These are phyloP conservation scores for Acholoe squamosa DNA, from an alignment of 2,888 invertebrate genomes.

Conservation along the genomic window DNA sequence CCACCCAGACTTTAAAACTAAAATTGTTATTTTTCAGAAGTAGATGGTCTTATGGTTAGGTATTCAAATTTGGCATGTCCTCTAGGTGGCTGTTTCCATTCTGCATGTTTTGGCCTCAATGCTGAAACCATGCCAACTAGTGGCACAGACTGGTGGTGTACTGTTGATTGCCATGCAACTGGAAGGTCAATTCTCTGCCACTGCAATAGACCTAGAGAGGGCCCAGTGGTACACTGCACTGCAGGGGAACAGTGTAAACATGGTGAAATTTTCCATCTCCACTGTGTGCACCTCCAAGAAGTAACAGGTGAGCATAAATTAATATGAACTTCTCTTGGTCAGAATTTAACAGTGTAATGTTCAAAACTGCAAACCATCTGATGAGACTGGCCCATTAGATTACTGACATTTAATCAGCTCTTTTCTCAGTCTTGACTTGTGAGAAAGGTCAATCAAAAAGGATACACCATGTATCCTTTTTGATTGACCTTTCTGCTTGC, in stretches of 20 bases:
- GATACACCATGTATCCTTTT: no score
- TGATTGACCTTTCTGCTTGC: no score
- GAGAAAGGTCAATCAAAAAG: background rate
- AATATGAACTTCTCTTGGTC: background rate
- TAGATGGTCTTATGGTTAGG: background rate
- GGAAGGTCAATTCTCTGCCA: background rate
- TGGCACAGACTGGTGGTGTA: slow-evolving; percentile 35
- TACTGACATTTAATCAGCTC: background rate
- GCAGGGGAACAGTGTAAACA: background rate
- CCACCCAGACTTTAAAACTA: background rate
- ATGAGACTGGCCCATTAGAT: background rate
- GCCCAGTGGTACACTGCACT: background rate
- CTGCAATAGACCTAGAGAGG: background rate
- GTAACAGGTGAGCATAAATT: background rate
- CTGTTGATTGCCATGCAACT: background rate
- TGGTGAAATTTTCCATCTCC: background rate
- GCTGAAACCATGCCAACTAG: background rate
- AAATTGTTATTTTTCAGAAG: background rate
- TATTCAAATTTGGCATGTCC: slow-evolving; percentile 31
- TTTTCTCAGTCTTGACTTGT: background rate
- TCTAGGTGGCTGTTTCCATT: slow-evolving; percentile 35
- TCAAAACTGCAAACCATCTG: background rate
- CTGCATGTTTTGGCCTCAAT: background rate
- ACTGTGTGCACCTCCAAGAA: background rate
- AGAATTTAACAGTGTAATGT: background rate